Evolutionary conservation across 1,140 invertebrate species (phyloP), one percentile per base, ranked within the genome.

Genomic region (Zaprionus gabonicus): DNA sequence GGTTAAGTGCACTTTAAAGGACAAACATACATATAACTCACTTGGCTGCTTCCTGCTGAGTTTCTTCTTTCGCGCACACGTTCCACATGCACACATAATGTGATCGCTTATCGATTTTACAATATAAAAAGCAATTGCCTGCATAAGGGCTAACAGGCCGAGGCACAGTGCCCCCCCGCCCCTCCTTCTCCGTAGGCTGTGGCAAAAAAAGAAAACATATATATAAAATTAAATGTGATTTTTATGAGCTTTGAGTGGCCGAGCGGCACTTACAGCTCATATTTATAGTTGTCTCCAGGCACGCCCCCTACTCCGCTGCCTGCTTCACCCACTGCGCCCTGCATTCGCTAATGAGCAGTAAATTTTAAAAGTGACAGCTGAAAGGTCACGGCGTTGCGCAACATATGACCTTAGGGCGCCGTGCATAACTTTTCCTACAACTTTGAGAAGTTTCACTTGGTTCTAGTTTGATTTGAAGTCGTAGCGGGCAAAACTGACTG

Each of bases 101-200:
- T 90, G 85, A 90, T 90, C 85, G 85, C 86, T 90, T 90, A 90
- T 90, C 85, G 85, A 90, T 90, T 90, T 90, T 90, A 90, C 85
- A 90, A 90, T 90, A 90, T 90, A 90, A 90, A 82, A 88, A 90
- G 85, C 85, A 87, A 87, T 87, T 87, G 84, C 84, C 83, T 87
- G 80, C 80, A 87, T 80, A 78, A 82, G 82, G 76, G 36, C 60
- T 62, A 64, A 64, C 46, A 34, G 31, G 31, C 57, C 27, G 23
- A 28, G 41, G 36, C 68, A 28, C 67, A 55, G 7, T 53, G 2
- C 17, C 13, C 57, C 12, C 10, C 36, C 28, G 2, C n/a, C 2
- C 15, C 34, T 36, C 10, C 23, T 20, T 1, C 0, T 2, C 28
- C 17, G 23, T 27, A 49, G 38, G 20, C 41, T 10, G n/a, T 34